Evolutionary conservation across 2,113 vertebrate species (phyloP).

Genomic region (Ctenomys sociabilis): DNA sequence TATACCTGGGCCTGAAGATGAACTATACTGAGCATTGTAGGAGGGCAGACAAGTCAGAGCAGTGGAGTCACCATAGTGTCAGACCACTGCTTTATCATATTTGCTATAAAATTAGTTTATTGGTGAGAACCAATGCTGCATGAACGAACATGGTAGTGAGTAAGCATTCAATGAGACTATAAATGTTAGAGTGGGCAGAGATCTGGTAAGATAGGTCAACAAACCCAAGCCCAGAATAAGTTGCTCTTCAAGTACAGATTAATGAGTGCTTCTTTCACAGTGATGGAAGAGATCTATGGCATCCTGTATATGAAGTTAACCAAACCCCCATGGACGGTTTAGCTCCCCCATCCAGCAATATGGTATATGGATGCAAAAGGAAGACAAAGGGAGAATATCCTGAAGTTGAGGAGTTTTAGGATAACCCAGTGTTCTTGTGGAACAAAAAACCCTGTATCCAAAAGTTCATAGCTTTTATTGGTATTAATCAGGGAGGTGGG

Average conservation of each 20-base stretch:
- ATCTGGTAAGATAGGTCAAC: background rate
- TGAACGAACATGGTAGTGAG: background rate
- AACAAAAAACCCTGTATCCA: background rate
- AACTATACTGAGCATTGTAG: background rate
- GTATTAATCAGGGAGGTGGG: background rate
- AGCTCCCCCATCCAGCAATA: background rate
- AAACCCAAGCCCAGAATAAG: background rate
- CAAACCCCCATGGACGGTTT: background rate
- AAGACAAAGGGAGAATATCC: background rate
- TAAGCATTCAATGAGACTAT: background rate
- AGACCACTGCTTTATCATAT: background rate
- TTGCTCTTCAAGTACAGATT: background rate
- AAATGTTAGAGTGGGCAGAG: background rate
- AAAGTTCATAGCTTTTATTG: background rate
- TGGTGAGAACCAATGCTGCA: background rate
- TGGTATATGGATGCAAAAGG: background rate
- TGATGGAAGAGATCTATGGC: background rate
- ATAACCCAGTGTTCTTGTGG: background rate
- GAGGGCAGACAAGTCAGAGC: background rate
- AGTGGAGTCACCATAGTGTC: background rate
- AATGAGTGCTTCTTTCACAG: background rate
- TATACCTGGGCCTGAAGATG: background rate
- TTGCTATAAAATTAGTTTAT: background rate
- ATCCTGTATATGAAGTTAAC: background rate
- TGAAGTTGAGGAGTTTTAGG: background rate